Conservation (phyloP, 2,888 invertebrate genomes). For the Steromphala cineraria region DNA sequence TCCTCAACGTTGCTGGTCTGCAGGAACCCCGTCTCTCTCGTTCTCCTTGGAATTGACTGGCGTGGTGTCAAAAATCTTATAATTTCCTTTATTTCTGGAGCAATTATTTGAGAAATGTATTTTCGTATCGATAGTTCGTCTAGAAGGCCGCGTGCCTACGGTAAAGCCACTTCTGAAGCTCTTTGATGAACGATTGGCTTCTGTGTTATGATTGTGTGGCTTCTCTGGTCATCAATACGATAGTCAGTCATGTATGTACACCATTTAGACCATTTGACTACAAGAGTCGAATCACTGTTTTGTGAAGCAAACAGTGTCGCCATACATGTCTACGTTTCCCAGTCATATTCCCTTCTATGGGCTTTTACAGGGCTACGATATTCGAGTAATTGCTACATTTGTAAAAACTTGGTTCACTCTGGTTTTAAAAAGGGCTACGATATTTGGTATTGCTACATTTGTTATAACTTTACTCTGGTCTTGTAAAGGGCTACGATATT, state of each 20-base stretch:
- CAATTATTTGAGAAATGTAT: conserved; percentile 22
- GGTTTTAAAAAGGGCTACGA: too few relatives aligned
- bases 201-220: background rate
- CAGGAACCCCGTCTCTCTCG: background rate
- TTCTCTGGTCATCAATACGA: background rate
- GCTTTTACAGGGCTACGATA: too few relatives aligned
- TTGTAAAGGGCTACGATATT: too few relatives aligned
- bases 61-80: conserved; percentile 32
- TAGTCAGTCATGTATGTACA: background rate
- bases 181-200: background rate
- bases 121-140: conserved; percentile 4
- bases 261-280: background rate
- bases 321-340: too few relatives aligned
- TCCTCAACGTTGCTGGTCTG: background rate
- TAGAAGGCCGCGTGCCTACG: background rate
- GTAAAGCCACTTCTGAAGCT: background rate
- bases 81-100: conserved; percentile 29
- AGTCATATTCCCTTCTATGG: too few relatives aligned
- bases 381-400: too few relatives aligned
- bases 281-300: background rate
- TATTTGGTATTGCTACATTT: too few relatives aligned
- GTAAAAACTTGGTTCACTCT: too few relatives aligned
- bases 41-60: conserved; percentile 22
- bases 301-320: too few relatives aligned
- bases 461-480: too few relatives aligned